Evolutionary conservation across 92 coral and sea anemone species (phyloP).

Genomic region (Montipora capitata): DNA sequence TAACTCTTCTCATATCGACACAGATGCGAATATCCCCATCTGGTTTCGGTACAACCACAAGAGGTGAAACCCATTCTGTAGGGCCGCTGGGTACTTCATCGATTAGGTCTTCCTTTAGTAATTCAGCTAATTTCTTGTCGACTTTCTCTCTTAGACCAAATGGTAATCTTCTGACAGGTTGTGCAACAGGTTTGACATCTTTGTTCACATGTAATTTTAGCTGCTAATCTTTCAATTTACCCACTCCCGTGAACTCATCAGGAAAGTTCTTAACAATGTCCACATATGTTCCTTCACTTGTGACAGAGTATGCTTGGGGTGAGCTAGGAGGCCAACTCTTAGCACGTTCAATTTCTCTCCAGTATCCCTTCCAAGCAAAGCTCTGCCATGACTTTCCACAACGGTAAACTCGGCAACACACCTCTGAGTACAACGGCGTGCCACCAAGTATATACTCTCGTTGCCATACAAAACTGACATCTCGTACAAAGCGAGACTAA

Average conservation of each 20-base stretch:
- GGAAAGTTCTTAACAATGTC: conserved; percentile 43
- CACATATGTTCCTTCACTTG: conserved; percentile 42
- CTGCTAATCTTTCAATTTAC: conserved; percentile 55
- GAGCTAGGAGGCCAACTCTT: conserved; percentile 52
- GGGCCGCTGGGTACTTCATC: conserved; percentile 57
- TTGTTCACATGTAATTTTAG: conserved; percentile 62
- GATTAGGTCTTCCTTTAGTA: conserved; percentile 30
- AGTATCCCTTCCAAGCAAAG: conserved; percentile 64
- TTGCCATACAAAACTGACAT: conserved; percentile 46
- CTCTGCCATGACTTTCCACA: conserved; percentile 40
- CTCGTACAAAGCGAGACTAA: conserved; percentile 48
- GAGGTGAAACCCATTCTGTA: conserved; percentile 61
- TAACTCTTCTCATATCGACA: conserved; percentile 54
- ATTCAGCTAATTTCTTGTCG: conserved; percentile 48
- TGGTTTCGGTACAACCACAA: conserved; percentile 38
- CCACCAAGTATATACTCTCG: conserved; percentile 66
- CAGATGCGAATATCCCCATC: conserved; percentile 54
- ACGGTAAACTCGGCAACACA: background rate
- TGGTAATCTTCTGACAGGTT: conserved; percentile 46
- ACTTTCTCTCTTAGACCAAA: conserved; percentile 63
- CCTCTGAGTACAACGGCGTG: conserved; percentile 44
- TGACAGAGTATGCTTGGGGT: conserved; percentile 29
- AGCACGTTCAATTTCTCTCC: conserved; percentile 59
- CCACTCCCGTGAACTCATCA: conserved; percentile 56
- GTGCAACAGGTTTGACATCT: conserved; percentile 60